phyloP scores from a whole-genome alignment of 2,888 invertebrate species.

The Napeogenes inachia region DNA sequence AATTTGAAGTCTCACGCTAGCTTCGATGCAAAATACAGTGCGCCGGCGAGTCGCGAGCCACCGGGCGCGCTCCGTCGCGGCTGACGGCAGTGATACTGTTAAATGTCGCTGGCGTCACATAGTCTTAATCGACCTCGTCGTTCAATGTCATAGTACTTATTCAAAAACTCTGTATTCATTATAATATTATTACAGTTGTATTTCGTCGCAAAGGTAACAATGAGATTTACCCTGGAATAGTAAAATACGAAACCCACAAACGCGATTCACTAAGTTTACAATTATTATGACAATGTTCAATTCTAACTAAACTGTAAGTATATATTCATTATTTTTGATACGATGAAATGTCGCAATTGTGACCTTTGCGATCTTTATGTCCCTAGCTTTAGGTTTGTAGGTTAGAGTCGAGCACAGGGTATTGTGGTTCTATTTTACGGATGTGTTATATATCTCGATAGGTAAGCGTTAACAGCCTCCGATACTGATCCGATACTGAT shows the following conservation, averaged over 20 bases:
- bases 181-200: slow-evolving; percentile 64
- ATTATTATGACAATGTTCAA: background rate
- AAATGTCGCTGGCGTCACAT: slow-evolving; percentile 55
- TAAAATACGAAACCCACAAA: background rate
- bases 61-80: no score
- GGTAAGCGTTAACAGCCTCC: slow-evolving; percentile 58
- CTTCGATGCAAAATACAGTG: slow-evolving; percentile 36
- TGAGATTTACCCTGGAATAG: slow-evolving; percentile 18
- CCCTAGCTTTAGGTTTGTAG: slow-evolving; percentile 74
- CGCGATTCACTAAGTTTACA: background rate
- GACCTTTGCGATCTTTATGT: slow-evolving; percentile 72
- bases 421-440: slow-evolving; percentile 77
- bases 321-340: slow-evolving; percentile 29
- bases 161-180: slow-evolving; percentile 70
- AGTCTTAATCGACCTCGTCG: slow-evolving; percentile 57
- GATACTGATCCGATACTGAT: slow-evolving; percentile 32
- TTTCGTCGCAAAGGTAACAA: slow-evolving; percentile 72
- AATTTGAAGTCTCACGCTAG: slow-evolving; percentile 31
- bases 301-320: background rate
- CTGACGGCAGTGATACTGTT: slow-evolving; percentile 56
- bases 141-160: slow-evolving; percentile 73
- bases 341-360: slow-evolving; percentile 38
- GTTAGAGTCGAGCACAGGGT: slow-evolving; percentile 73
- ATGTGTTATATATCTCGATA: slow-evolving; percentile 65
- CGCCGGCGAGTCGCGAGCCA: slow-evolving; percentile 8